Evolutionary conservation across 2,113 vertebrate genomes (phyloP).

Genomic region (Hyla sarda): DNA sequence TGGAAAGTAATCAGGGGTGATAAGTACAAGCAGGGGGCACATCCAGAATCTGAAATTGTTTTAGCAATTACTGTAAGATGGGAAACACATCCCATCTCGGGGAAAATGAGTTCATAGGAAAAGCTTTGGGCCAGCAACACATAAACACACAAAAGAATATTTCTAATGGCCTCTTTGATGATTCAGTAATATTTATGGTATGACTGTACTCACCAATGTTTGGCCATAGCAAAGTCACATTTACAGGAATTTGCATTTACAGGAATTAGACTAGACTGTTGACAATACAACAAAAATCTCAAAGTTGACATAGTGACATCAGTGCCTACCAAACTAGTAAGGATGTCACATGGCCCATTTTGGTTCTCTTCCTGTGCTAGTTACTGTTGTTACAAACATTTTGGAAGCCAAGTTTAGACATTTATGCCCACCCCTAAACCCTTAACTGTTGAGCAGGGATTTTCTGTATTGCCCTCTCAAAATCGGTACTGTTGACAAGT

Average conservation of each 20-base stretch:
- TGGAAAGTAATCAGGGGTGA: constrained; percentile 38
- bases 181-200: neutral
- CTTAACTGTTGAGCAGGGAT: no score
- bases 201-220: no score
- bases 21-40: neutral
- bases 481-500: no score
- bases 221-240: no score
- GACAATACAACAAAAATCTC: neutral
- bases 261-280: neutral
- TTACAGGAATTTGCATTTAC: no score
- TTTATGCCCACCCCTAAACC: no score
- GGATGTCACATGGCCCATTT: no score
- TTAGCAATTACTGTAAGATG: constrained; percentile 24
- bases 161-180: neutral
- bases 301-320: neutral
- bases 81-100: neutral
- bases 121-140: neutral
- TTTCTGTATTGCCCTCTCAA: no score
- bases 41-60: constrained; percentile 16
- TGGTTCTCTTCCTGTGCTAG: no score
- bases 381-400: no score
- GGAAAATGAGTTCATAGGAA: neutral
- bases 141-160: neutral
- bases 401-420: no score
- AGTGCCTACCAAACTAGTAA: no score